Evolutionary conservation across 2,113 vertebrate species (phyloP).

Genomic region (Thunnus thynnus): DNA sequence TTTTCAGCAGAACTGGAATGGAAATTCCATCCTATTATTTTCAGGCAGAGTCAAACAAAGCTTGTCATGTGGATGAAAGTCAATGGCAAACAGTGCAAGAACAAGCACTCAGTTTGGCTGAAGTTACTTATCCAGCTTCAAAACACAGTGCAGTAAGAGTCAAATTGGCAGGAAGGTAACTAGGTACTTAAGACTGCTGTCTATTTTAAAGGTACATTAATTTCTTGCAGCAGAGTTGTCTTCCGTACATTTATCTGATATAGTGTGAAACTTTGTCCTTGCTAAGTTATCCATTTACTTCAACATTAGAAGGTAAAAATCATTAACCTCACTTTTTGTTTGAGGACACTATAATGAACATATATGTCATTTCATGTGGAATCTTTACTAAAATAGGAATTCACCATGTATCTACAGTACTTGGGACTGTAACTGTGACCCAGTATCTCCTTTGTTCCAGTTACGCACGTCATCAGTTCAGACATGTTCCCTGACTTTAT

Average conservation of each 20-base stretch:
- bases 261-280: too few species aligned
- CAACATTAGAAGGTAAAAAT: neutral
- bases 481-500: too few species aligned
- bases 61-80: conserved; percentile 67
- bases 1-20: conserved; percentile 52
- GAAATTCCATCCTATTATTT: conserved; percentile 73
- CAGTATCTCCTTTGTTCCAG: too few species aligned
- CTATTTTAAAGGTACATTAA: neutral
- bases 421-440: too few species aligned
- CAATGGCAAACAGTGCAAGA: conserved; percentile 24
- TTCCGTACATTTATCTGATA: too few species aligned
- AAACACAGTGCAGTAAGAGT: neutral
- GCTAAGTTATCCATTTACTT: neutral
- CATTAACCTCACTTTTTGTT: too few species aligned
- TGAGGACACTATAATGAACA: neutral
- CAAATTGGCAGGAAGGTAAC: neutral
- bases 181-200: neutral
- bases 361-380: neutral
- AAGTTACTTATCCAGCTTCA: conserved; percentile 27
- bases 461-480: too few species aligned
- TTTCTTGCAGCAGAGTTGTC: neutral
- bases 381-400: too few species aligned
- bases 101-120: conserved; percentile 21
- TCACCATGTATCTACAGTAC: too few species aligned
- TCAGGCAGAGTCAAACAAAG: conserved; percentile 53